Conservation (phyloP, 2,888 invertebrate species). For the Habrosyne pyritoides region DNA sequence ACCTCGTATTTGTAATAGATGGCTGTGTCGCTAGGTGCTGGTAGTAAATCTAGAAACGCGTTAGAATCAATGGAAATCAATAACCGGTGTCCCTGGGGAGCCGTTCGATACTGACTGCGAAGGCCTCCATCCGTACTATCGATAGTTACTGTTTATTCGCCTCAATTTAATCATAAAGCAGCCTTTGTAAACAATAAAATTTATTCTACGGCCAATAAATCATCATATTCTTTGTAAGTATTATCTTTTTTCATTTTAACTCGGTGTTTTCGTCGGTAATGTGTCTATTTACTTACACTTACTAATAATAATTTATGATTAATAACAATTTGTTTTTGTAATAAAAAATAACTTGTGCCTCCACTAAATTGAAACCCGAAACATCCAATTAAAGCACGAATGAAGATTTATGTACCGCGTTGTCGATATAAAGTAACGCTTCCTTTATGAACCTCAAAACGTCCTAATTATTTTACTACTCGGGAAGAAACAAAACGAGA, state of each 20-base stretch:
- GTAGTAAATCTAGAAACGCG: slow-evolving; percentile 71
- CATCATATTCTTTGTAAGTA: neutral
- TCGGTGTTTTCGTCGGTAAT: neutral
- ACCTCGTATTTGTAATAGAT: slow-evolving; percentile 31
- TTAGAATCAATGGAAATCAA: slow-evolving; percentile 81
- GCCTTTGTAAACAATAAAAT: neutral
- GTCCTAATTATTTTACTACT: slow-evolving; percentile 82
- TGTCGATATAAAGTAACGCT: slow-evolving; percentile 83
- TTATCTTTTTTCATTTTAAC: neutral
- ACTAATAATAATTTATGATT: neutral
- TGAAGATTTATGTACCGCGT: slow-evolving; percentile 81
- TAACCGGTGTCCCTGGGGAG: slow-evolving; percentile 67
- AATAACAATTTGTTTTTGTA: slow-evolving; percentile 4
- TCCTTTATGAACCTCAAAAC: slow-evolving; percentile 83
- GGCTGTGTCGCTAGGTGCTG: slow-evolving; percentile 45
- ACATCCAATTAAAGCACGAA: slow-evolving; percentile 76
- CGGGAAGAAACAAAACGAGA: slow-evolving; percentile 74
- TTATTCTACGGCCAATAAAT: neutral
- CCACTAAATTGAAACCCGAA: slow-evolving; percentile 49
- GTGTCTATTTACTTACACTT: neutral
- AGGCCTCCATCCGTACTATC: slow-evolving; percentile 33
- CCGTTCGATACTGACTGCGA: slow-evolving; percentile 50
- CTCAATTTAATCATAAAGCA: neutral
- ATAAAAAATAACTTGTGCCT: slow-evolving; percentile 20
- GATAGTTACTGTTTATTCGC: slow-evolving; percentile 25